Percentiles rank a stretch among this genome's conserved stretches.
phyloP scores from a whole-genome alignment of 1,140 invertebrate species.

The Rhysida immarginata region DNA sequence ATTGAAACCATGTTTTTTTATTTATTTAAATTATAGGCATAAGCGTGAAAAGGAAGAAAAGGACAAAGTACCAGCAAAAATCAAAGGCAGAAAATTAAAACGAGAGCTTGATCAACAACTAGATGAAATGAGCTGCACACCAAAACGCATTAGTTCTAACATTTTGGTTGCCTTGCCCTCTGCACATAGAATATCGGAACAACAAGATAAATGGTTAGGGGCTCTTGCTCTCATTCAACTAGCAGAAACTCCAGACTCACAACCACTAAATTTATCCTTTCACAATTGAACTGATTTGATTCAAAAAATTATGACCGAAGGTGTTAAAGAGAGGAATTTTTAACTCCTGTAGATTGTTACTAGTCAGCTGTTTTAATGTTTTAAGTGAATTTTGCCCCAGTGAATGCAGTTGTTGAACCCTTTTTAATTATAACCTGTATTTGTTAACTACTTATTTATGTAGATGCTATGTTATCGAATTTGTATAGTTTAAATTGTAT shows the following conservation, averaged over 20 bases:
- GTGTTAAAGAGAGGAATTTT: too few species aligned
- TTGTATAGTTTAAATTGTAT: too few species aligned
- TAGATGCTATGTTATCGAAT: too few species aligned
- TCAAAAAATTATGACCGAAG: too few species aligned
- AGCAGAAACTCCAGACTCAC: constrained; percentile 21
- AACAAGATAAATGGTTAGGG: constrained; percentile 38
- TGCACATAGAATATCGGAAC: constrained; percentile 13
- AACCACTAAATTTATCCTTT: constrained; percentile 19
- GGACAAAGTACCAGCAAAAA: constrained; percentile 28
- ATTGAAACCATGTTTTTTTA: too few species aligned
- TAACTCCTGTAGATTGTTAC: too few species aligned
- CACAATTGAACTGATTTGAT: neutral
- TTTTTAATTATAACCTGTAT: too few species aligned
- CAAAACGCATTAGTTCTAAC: neutral
- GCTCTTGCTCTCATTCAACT: constrained; percentile 51
- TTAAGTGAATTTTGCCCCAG: too few species aligned
- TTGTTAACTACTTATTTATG: too few species aligned
- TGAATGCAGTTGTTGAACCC: too few species aligned
- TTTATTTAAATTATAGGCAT: constrained; percentile 14
- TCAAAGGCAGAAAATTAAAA: neutral
- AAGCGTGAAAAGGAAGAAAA: constrained; percentile 30
- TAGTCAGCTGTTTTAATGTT: too few species aligned
- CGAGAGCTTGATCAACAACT: constrained; percentile 7
- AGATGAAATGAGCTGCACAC: too few species aligned
- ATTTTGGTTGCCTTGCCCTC: constrained; percentile 20